Evolutionary conservation across 1,140 invertebrate genomes (phyloP).

Genomic region (Marisa cornuarietis): DNA sequence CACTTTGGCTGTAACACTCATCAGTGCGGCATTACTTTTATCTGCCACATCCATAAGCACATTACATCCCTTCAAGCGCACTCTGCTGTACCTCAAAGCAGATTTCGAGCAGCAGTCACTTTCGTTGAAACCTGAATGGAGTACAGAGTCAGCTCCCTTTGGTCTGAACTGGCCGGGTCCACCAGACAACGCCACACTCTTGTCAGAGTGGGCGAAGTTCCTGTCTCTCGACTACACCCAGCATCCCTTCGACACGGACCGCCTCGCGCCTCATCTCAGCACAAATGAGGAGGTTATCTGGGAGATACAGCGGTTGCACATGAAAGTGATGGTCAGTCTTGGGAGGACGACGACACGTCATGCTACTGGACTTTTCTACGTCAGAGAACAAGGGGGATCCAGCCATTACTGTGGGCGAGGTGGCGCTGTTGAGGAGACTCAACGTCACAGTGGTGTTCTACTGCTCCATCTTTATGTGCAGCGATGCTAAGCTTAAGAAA

Average conservation of each 20-base stretch:
- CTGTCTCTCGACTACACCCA: background rate
- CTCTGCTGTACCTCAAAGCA: no score
- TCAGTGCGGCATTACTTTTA: no score
- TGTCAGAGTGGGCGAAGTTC: background rate
- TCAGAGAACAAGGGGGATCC: slow-evolving; percentile 46
- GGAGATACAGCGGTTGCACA: slow-evolving; percentile 31
- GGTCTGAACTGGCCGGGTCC: no score
- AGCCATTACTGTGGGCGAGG: slow-evolving; percentile 35
- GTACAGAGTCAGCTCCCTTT: no score
- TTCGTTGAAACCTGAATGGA: no score
- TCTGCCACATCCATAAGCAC: no score
- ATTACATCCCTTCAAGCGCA: no score
- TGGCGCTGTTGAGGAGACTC: slow-evolving; percentile 24
- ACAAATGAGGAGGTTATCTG: slow-evolving; percentile 21
- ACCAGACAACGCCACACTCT: no score
- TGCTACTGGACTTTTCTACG: slow-evolving; percentile 30
- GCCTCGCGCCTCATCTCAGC: slow-evolving; percentile 15
- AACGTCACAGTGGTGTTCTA: background rate
- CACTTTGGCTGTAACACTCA: no score
- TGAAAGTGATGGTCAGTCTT: slow-evolving; percentile 25
- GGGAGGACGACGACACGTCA: slow-evolving; percentile 21
- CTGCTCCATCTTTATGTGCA: background rate
- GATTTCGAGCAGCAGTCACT: no score
- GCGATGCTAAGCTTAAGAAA: background rate
- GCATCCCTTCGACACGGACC: slow-evolving; percentile 22